A percentile compares a stretch with the other conserved stretches of the same genome.
These are phyloP conservation scores for Lophotriccus pileatus DNA, from an alignment of 2,797 vertebrate genomes.

Conservation along the genomic window DNA sequence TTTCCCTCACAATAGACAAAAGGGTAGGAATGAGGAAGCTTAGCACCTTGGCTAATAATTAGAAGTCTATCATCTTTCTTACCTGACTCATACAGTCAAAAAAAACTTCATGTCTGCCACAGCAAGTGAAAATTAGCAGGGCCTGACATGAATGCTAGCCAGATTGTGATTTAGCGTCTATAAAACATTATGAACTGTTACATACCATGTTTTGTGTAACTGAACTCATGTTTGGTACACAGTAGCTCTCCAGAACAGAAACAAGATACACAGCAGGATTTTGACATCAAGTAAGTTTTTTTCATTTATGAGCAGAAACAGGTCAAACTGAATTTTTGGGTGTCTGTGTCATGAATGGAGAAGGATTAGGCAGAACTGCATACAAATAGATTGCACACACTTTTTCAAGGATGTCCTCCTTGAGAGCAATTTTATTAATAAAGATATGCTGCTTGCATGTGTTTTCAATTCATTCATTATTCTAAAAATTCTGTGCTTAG, in stretches of 20 bases:
- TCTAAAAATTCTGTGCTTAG: not conserved
- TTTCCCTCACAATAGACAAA: not conserved
- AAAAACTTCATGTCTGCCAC: not conserved
- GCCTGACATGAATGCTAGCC: not conserved
- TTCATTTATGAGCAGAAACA: not conserved
- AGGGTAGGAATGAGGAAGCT: not conserved
- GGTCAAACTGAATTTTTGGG: not conserved
- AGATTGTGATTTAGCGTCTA: not conserved
- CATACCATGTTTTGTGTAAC: not conserved
- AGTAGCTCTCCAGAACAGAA: not conserved
- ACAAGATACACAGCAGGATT: not conserved
- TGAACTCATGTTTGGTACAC: not conserved
- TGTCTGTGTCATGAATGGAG: not conserved
- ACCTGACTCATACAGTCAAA: not conserved
- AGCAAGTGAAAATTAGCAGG: slow-evolving; percentile 14
- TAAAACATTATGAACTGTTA: slow-evolving; percentile 15
- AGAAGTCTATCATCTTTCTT: not conserved
- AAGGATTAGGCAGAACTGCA: not conserved
- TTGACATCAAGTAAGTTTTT: not conserved
- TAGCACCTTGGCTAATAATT: not conserved
- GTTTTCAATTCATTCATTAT: not conserved
- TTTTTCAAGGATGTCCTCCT: not conserved
- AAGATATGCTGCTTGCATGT: not conserved
- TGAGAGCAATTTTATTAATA: not conserved
- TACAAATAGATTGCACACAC: not conserved